phyloP scores from a whole-genome alignment of 2,797 vertebrate species.

The Cyprinodon diabolis region DNA sequence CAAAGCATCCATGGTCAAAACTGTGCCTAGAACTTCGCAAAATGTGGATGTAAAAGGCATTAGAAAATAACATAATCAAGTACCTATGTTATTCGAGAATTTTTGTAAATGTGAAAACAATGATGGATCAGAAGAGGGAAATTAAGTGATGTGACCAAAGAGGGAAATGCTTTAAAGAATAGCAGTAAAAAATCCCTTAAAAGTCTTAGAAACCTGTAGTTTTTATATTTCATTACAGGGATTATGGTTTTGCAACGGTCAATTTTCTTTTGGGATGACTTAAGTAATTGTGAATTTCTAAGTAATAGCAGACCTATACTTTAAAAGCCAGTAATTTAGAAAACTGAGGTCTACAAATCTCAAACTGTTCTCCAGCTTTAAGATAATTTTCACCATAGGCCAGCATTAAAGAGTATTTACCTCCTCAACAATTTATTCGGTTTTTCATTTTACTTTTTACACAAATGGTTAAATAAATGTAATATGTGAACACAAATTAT shows the following conservation, averaged over 20 bases:
- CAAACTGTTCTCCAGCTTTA: neutral
- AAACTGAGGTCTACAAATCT: neutral
- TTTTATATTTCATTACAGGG: neutral
- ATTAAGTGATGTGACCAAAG: neutral
- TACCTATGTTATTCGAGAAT: neutral
- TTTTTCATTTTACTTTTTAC: neutral
- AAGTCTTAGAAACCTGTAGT: neutral
- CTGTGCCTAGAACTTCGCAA: neutral
- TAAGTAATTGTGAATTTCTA: no score
- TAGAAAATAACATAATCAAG: neutral
- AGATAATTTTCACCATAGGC: neutral
- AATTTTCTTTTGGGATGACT: no score
- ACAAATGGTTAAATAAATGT: neutral
- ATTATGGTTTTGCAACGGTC: neutral
- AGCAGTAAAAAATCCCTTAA: neutral
- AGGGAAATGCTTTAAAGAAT: neutral
- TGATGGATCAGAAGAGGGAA: neutral
- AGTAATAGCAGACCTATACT: neutral
- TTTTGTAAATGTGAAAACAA: neutral
- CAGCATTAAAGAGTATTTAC: neutral
- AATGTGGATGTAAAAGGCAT: neutral
- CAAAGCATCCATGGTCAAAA: neutral
- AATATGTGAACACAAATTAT: neutral
- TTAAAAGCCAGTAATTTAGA: neutral
- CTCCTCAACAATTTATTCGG: neutral